Base-by-base conservation (phyloP, 1,140 invertebrate genomes). In the Drusus annulatus region DNA sequence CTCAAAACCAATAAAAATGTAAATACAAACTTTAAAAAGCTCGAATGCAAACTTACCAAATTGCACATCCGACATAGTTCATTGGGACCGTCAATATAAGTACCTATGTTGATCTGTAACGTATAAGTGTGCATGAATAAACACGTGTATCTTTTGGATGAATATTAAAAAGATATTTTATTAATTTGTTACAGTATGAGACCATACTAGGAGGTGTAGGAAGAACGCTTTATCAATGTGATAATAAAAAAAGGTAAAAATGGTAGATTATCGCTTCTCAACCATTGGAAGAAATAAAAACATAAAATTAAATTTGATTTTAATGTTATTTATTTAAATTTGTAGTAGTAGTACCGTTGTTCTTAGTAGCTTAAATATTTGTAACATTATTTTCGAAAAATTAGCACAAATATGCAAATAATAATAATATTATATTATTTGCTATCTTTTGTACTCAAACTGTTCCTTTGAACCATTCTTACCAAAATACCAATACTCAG, bases 321-420 rank as follows among this genome's bases (percentile, higher is more conserved):
- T 21, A 71, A 71, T 71, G 36, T 16, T 50, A 71, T 75, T 75
- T 58, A 75, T 58, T 36, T 69, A 83, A 76, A 58, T 74, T 45
- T 13, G 83, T 84, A 85, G 56, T 62, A 81, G 23, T 71, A 71
- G 68, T 71, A 71, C 17, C 68, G n/a, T 45, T 85, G 85, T 87
- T 88, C 87, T 87, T 83, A 85, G 77, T 86, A 89, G 85, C 87
- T 87, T 86, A 88, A 87, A 77, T 78, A 52, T 68, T 71, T 77
- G 36, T 2, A 45, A 45, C 36, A 45, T 84, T 58, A 84, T 83
- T 65, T 78, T 19, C 76, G 63, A 71, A 36, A 81, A 80, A 51
- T 19, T 63, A 10, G 23, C 23, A 65, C 62, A 28, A 25, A 28
- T 68, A 3, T 68, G 25, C 28, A 71, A 17, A 21, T 71, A 45